Base-by-base conservation (phyloP, 2,888 invertebrate genomes). In the Galerucella pusilla region DNA sequence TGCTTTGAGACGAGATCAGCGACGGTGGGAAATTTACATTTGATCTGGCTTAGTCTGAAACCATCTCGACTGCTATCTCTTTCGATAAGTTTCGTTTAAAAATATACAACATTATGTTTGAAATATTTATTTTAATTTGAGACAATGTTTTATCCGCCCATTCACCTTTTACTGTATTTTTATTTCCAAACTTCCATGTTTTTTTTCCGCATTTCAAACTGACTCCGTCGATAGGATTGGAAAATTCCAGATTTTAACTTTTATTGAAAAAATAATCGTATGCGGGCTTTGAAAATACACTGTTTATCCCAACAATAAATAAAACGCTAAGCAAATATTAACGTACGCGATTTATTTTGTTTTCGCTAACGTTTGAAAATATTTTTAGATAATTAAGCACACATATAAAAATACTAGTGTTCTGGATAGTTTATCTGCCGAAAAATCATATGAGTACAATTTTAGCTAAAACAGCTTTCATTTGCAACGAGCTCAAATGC, bases 21-120 rank as follows among this genome's bases (percentile, higher is more conserved):
- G 45, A 11, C 35, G 35, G 45, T 42, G 63, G n/a, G 7, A 42
- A 63, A 63, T 63, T 63, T 63, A n/a, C 63, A 63, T 63, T 63
- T 63, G 63, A 45, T 63, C 63, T 35, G 35, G 42, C n/a, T 63
- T 35, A 42, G 42, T 42, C n/a, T 4, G 52, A 4, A 49, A 11
- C 46, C 46, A 49, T 49, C 12, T 10, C 46, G 46, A 4, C 12
- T 49, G 11, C 52, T 52, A 52, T 52, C 52, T n/a, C n/a, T 52
- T n/a, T 2, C 12, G 1, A 52, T 52, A 52, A 52, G 4, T n/a
- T 52, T 11, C 52, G 14, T 52, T 52, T 52, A n/a, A n/a, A 52
- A 6, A 52, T n/a, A 52, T n/a, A 52, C 52, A 52, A 52, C n/a
- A n/a, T 52, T 35, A 35, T 35, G 35, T 35, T 35, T 6, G 35